These are phyloP conservation scores for Stictonetta naevosa DNA, from an alignment of 2,113 vertebrate genomes.

Conservation along the genomic window DNA sequence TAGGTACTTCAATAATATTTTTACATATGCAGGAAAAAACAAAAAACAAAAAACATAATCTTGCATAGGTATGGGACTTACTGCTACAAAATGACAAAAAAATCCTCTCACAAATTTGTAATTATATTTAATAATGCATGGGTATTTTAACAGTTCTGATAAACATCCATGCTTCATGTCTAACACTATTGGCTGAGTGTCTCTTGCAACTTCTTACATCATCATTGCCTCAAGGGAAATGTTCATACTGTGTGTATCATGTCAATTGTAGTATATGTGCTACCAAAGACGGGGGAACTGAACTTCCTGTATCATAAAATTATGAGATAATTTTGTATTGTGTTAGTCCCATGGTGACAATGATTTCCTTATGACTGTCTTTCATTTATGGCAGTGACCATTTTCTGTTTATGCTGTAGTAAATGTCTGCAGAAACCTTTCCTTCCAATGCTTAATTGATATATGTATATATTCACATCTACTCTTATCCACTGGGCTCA, in stretches of 20 bases:
- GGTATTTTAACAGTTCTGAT: background rate
- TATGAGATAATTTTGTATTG: background rate
- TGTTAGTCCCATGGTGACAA: background rate
- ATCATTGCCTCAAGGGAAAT: background rate
- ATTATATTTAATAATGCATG: background rate
- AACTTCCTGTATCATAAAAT: background rate
- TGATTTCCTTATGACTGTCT: rapidly evolving
- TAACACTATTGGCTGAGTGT: background rate
- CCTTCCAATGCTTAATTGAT: background rate
- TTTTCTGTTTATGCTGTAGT: background rate
- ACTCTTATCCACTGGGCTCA: background rate
- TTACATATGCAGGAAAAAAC: background rate
- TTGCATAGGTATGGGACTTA: background rate
- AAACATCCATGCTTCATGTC: background rate
- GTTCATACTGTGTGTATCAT: background rate
- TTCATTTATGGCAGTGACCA: background rate
- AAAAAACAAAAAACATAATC: background rate
- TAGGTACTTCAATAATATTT: background rate
- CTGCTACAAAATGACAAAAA: background rate
- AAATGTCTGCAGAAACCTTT: background rate
- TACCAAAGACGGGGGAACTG: background rate
- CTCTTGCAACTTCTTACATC: background rate
- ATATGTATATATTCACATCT: background rate
- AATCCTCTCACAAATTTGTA: background rate
- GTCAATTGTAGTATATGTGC: background rate